Evolutionary conservation across 1,140 invertebrate species (phyloP), one percentile per base, ranked within the genome.

Genomic region (Tenebrio molitor): DNA sequence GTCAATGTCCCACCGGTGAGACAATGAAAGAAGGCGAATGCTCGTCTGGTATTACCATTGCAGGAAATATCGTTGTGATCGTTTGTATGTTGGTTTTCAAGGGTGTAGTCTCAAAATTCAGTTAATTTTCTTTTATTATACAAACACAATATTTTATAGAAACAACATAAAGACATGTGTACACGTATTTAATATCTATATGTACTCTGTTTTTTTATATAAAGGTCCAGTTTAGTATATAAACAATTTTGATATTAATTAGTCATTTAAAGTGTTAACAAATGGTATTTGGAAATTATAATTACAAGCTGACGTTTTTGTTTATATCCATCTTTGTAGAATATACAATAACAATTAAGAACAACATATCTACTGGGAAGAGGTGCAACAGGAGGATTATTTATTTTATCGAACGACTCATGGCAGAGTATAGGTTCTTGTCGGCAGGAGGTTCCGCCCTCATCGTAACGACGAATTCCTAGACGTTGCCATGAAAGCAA

Each of bases 161-260:
- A 68, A 68, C 65, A 68, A 68, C 65, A 68, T 68, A 68, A 44
- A 58, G 50, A 68, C 41, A 68, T 46, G 42, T 68, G 21, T 68
- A 68, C 65, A 68, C 42, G 44, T 68, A 68, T 68, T 68, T 68
- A 46, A 68, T 68, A 29, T 34, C 19, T 68, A 68, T 68, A 68
- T 23, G 50, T 58, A 58, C n/a, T 44, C 25, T 46, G 17, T 68
- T 44, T 68, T 41, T 67, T 68, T 29, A 50, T 68, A 46, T 68
- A 68, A 68, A 68, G 65, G 17, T 46, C 44, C 41, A 29, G 42
- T 67, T 67, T 33, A 68, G 41, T 21, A 68, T 68, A 68, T 68
- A 68, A 68, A 68, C 62, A 65, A 41, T 39, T 65, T 25, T 68
- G 39, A 44, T 68, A 68, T 68, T 29, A 46, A 68, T 68, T 29